These are phyloP conservation scores for Tubulanus polymorphus DNA, from an alignment of 2,888 invertebrate species.

Conservation along the genomic window DNA sequence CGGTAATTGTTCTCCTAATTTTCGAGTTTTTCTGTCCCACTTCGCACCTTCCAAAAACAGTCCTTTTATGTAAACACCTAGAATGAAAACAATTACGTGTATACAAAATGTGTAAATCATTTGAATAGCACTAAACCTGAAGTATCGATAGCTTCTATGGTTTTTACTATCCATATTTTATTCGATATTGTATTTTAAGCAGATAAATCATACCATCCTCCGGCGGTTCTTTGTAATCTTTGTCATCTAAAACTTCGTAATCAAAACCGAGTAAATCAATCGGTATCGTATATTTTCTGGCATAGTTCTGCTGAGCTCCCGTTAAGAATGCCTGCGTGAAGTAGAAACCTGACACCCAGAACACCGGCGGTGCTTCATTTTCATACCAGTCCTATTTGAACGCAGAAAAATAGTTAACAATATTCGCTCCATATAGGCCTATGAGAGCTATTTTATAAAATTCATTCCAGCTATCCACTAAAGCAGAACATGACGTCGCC, in stretches of 20 bases:
- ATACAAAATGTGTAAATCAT: too few relatives aligned
- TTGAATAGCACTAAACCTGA: not conserved
- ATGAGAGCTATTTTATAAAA: too few relatives aligned
- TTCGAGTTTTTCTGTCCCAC: slow-evolving; percentile 52
- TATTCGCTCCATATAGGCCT: too few relatives aligned
- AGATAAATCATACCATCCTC: slow-evolving; percentile 55
- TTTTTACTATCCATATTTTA: too few relatives aligned
- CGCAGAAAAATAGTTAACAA: not conserved
- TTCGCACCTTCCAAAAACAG: slow-evolving; percentile 54
- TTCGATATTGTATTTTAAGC: too few relatives aligned
- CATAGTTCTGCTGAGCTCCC: slow-evolving; percentile 56
- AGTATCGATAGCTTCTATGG: too few relatives aligned
- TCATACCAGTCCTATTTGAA: slow-evolving; percentile 56
- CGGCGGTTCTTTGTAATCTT: slow-evolving; percentile 52
- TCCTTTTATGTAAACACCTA: slow-evolving; percentile 54
- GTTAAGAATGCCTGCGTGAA: slow-evolving; percentile 57
- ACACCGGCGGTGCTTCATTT: slow-evolving; percentile 49
- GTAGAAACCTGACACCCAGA: slow-evolving; percentile 56
- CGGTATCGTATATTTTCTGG: slow-evolving; percentile 55
- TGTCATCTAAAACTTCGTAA: slow-evolving; percentile 61
- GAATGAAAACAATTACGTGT: slow-evolving; percentile 10
- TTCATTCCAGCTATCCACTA: too few relatives aligned
- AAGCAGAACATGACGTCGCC: too few relatives aligned
- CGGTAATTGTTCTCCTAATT: slow-evolving; percentile 73
- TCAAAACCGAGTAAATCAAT: slow-evolving; percentile 53